phyloP scores from a whole-genome alignment of 2,797 vertebrate species.

The Gorsachius magnificus region DNA sequence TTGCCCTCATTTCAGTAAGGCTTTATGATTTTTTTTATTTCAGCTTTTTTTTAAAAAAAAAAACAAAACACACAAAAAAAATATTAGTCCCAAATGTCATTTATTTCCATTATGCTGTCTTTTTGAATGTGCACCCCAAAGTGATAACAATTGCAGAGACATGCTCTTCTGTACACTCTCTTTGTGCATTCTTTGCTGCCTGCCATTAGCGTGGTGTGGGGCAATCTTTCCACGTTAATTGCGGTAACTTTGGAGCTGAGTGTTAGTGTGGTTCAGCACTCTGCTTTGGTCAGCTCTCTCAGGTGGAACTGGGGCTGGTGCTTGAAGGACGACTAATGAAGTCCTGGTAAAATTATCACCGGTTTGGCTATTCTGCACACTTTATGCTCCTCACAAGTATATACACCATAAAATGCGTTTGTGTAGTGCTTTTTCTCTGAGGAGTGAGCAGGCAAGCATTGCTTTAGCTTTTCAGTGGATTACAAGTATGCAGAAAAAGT shows the following conservation, averaged over 20 bases:
- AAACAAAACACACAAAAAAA: no score
- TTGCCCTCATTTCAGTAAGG: not conserved
- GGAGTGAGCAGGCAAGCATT: not conserved
- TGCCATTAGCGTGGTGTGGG: not conserved
- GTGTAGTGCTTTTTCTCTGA: not conserved
- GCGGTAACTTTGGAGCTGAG: not conserved
- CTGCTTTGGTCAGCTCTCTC: not conserved
- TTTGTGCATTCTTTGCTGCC: not conserved
- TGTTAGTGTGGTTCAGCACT: not conserved
- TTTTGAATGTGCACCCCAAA: not conserved
- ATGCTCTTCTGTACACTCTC: fast-evolving
- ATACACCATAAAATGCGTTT: not conserved
- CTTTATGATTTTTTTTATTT: not conserved
- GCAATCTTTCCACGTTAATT: not conserved
- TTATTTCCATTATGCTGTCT: not conserved
- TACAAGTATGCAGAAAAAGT: not conserved
- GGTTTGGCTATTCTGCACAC: not conserved
- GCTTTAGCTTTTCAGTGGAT: not conserved
- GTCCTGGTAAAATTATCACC: not conserved
- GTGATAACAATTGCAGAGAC: fast-evolving
- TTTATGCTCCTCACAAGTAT: not conserved
- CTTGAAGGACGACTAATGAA: fast-evolving
- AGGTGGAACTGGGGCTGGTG: not conserved
- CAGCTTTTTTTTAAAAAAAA: not conserved
- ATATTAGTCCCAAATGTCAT: not conserved